Evolutionary conservation across 2,113 vertebrate genomes (phyloP), one percentile per base, ranked within the genome.

Genomic region (Oxygymnocypris stewartii): DNA sequence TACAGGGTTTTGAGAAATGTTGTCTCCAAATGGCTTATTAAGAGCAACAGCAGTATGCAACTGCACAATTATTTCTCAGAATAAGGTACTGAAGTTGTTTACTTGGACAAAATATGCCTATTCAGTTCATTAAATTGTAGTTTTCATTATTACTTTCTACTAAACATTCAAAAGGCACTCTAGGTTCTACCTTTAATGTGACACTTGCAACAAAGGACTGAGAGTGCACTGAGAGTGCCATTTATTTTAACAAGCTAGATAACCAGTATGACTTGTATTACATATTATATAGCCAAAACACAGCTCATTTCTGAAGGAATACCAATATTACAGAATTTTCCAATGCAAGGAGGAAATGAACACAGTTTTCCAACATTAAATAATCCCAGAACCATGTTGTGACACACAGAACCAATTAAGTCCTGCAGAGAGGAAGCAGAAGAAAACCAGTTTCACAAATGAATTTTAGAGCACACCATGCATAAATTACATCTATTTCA

Each of bases 351-450:
- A 40, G 20, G n/a, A 20, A 61, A 16, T 42, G 35, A 63, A 63
- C 40, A 65, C 18, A 44, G 2, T 81, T 65, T 42, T 44, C 23
- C n/a, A 65, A 47, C 51, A 79, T 59, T 40, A 59, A 79, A 79
- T 23, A 59, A 31, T 37, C 20, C 14, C 79, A 44, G 37, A 81
- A 81, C n/a, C 25, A 14, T 81, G 59, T 25, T 81, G 59, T 81
- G 59, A 81, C 37, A 65, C 23, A 28, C 61, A 81, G 54, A 42
- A 63, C 20, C 78, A 80, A 80, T 80, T 80, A 80, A 61, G 37
- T n/a, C 5, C 35, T 79, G 35, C 35, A 61, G 57, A 61, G 78
- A 42, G n/a, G 13, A 49, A 76, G n/a, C 20, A 74, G 71, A 74
- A 57, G 76, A 79, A 79, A 79, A 57, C 49, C 8, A 57, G 54